Conservation (phyloP, 64 coral and sea anemone species). For the Anthopleura sola region DNA sequence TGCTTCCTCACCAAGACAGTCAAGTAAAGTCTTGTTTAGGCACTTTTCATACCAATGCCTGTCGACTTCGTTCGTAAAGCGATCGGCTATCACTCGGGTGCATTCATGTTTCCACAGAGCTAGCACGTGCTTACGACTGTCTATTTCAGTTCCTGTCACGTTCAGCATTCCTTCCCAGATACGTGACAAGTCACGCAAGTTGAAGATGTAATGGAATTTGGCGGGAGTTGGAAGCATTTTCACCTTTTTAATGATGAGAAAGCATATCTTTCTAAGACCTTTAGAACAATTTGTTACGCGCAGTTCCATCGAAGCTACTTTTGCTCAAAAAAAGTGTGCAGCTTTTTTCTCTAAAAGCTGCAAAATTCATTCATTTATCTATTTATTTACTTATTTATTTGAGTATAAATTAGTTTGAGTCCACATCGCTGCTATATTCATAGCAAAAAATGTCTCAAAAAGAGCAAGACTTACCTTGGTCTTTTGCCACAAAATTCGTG, state of each 20-base stretch:
- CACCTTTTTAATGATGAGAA: slow-evolving; percentile 15
- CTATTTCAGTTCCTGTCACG: slow-evolving; percentile 61
- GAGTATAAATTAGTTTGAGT: too few species aligned
- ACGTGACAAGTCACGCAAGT: slow-evolving; percentile 87
- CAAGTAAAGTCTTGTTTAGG: slow-evolving; percentile 47
- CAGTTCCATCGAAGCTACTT: too few species aligned
- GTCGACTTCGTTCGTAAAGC: slow-evolving; percentile 87
- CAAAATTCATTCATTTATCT: too few species aligned
- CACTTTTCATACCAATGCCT: slow-evolving; percentile 83
- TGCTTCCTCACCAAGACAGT: slow-evolving; percentile 69
- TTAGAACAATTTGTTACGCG: too few species aligned
- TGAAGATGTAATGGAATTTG: slow-evolving; percentile 95
- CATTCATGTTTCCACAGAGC: slow-evolving; percentile 93
- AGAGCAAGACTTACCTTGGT: slow-evolving; percentile 63
- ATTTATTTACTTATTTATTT: too few species aligned
- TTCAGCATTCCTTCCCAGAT: slow-evolving; percentile 99
- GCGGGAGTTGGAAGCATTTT: slow-evolving; percentile 94
- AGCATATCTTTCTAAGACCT: background rate
- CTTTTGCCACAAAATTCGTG: slow-evolving; percentile 86
- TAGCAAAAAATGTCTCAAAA: too few species aligned
- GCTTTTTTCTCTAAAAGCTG: too few species aligned
- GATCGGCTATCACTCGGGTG: slow-evolving; percentile 93
- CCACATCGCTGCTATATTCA: too few species aligned
- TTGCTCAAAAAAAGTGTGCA: too few species aligned
- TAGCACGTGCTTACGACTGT: slow-evolving; percentile 49